Percentiles rank a stretch among this genome's conserved stretches.
Conservation (phyloP, 2,888 invertebrate genomes). For the Diarsia dahlii region DNA sequence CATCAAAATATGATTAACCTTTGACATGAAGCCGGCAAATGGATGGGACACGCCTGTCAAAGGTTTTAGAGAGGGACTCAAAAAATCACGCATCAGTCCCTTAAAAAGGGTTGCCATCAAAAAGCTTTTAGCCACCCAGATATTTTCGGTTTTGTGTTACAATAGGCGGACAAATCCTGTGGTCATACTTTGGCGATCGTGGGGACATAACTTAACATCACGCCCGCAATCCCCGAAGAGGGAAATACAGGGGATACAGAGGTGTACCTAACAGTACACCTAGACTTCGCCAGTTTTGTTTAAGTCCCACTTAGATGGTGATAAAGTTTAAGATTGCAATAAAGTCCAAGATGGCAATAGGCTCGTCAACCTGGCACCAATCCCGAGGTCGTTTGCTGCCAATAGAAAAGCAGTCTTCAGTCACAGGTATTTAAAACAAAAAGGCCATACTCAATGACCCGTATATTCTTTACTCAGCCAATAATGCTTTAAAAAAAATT, state of each 20-base stretch:
- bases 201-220: too few relatives aligned
- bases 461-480: slow-evolving; percentile 32
- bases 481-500: slow-evolving; percentile 32
- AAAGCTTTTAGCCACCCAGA: slow-evolving; percentile 62
- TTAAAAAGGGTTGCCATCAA: slow-evolving; percentile 52
- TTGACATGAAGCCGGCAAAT: slow-evolving; percentile 49
- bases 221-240: too few relatives aligned
- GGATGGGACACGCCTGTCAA: slow-evolving; percentile 54
- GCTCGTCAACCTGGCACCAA: too few relatives aligned
- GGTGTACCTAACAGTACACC: too few relatives aligned
- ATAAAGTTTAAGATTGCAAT: too few relatives aligned
- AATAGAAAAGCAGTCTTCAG: background rate
- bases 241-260: too few relatives aligned
- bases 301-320: too few relatives aligned
- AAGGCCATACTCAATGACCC: slow-evolving; percentile 26
- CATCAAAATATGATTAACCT: slow-evolving; percentile 59
- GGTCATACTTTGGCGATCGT: background rate
- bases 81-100: slow-evolving; percentile 52
- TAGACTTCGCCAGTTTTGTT: too few relatives aligned
- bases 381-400: too few relatives aligned
- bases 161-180: slow-evolving; percentile 12
- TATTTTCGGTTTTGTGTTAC: slow-evolving; percentile 48
- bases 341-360: too few relatives aligned
- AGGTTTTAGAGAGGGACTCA: slow-evolving; percentile 51
- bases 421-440: slow-evolving; percentile 16